A percentile compares a stretch with the other conserved stretches of the same genome.
Evolutionary conservation across 2,797 vertebrate genomes (phyloP).

Genomic region (Sciaenops ocellatus): DNA sequence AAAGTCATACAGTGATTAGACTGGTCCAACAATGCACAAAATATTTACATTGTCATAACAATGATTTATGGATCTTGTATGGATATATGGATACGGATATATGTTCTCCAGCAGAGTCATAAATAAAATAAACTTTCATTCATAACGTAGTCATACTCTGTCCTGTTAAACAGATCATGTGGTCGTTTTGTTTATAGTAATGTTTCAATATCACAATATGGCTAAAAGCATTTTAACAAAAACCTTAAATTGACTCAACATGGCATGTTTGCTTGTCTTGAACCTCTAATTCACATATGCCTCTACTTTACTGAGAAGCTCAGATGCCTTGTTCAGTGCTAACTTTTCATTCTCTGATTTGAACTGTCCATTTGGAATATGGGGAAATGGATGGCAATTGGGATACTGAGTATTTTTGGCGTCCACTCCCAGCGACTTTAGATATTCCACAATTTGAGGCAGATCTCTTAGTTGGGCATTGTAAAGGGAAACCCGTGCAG

Average conservation of each 20-base stretch:
- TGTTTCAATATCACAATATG: too few species aligned
- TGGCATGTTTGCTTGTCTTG: background rate
- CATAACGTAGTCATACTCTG: too few species aligned
- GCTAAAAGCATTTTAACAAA: background rate
- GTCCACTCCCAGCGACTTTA: constrained; percentile 81
- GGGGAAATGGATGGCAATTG: constrained; percentile 75
- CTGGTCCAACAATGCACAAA: background rate
- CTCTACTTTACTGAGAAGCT: constrained; percentile 77
- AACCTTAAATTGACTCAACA: background rate
- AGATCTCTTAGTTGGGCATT: constrained; percentile 67
- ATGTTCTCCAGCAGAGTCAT: background rate
- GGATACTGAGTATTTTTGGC: constrained; percentile 88
- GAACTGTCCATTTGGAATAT: constrained; percentile 85
- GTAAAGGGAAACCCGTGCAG: constrained; percentile 65
- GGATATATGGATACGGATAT: too few species aligned
- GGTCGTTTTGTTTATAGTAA: too few species aligned
- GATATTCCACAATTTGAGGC: constrained; percentile 63
- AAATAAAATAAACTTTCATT: background rate
- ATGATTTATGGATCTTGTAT: background rate
- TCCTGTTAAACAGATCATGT: too few species aligned
- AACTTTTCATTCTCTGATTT: constrained; percentile 57
- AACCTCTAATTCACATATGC: constrained; percentile 73
- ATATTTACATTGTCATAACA: background rate
- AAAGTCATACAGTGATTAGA: background rate
- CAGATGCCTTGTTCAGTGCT: constrained; percentile 73